Conservation (phyloP, 2,113 vertebrate species). For the Lampris incognitus region DNA sequence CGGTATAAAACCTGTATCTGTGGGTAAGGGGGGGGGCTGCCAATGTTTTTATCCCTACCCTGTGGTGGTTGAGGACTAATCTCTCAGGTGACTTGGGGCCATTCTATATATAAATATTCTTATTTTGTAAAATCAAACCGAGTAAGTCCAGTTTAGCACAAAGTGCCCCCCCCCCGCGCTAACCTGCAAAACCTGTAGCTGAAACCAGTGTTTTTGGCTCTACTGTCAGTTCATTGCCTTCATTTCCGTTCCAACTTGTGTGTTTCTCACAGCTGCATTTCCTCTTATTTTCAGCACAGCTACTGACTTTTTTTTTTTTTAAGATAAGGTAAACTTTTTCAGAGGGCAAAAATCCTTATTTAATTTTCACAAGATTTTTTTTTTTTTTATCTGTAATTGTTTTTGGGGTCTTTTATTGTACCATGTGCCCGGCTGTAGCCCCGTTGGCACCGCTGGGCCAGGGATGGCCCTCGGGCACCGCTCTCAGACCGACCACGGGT, state of each 20-base stretch:
- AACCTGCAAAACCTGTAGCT: conserved; percentile 56
- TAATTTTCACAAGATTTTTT: conserved; percentile 52
- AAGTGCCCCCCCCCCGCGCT: conserved; percentile 17
- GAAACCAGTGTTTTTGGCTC: conserved; percentile 50
- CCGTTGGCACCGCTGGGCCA: conserved; percentile 48
- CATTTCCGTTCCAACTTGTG: conserved; percentile 47
- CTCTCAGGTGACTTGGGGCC: conserved; percentile 76
- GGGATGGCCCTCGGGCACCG: conserved; percentile 59
- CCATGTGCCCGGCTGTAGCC: conserved; percentile 55
- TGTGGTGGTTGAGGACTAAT: conserved; percentile 59
- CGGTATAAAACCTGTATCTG: conserved; percentile 36
- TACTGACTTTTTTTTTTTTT: conserved; percentile 72
- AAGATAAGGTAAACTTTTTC: conserved; percentile 52
- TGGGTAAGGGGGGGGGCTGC: conserved; percentile 30
- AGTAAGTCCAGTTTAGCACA: conserved; percentile 54
- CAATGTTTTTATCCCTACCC: conserved; percentile 47
- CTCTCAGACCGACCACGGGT: conserved; percentile 53
- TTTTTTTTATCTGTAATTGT: conserved; percentile 48
- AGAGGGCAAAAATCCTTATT: conserved; percentile 33
- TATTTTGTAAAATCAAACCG: conserved; percentile 31
- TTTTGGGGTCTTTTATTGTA: conserved; percentile 35
- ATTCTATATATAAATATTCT: conserved; percentile 34
- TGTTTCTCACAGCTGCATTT: conserved; percentile 19
- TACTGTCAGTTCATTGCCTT: conserved; percentile 22
- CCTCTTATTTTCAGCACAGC: conserved; percentile 49